phyloP scores from a whole-genome alignment of 2,888 invertebrate genomes.

The Falcaria lacertinaria region DNA sequence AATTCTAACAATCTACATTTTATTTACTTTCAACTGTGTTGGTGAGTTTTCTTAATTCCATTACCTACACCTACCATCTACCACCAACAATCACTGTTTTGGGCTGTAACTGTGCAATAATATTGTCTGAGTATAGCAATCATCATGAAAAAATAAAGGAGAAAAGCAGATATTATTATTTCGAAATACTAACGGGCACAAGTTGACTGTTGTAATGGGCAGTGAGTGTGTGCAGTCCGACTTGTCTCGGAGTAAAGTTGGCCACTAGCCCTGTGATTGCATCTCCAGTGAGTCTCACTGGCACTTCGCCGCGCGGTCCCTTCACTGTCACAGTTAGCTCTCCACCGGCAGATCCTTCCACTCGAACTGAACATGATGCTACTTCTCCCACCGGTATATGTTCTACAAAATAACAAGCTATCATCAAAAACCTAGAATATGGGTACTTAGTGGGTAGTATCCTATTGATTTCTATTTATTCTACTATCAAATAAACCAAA shows the following conservation, averaged over 20 bases:
- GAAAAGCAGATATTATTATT: neutral
- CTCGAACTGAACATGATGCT: constrained; percentile 72
- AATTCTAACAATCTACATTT: no score
- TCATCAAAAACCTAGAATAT: no score
- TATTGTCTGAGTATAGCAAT: no score
- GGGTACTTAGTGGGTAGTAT: no score
- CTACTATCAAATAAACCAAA: no score
- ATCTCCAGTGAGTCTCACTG: constrained; percentile 93
- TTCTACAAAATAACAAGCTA: constrained; percentile 70
- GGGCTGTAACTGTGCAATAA: no score
- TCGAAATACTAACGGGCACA: constrained; percentile 79
- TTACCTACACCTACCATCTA: no score
- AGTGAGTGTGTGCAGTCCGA: constrained; percentile 95
- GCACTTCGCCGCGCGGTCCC: constrained; percentile 91
- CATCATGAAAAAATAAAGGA: no score
- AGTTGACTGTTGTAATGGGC: constrained; percentile 95
- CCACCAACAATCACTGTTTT: no score
- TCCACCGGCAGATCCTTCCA: constrained; percentile 82
- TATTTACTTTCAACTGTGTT: no score
- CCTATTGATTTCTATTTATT: no score
- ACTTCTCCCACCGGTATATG: constrained; percentile 88
- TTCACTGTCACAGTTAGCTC: constrained; percentile 94
- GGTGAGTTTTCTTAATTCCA: no score
- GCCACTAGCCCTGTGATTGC: constrained; percentile 93
- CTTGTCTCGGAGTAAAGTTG: constrained; percentile 94